phyloP scores from a whole-genome alignment of 2,888 invertebrate genomes.

The Erynnis tages region DNA sequence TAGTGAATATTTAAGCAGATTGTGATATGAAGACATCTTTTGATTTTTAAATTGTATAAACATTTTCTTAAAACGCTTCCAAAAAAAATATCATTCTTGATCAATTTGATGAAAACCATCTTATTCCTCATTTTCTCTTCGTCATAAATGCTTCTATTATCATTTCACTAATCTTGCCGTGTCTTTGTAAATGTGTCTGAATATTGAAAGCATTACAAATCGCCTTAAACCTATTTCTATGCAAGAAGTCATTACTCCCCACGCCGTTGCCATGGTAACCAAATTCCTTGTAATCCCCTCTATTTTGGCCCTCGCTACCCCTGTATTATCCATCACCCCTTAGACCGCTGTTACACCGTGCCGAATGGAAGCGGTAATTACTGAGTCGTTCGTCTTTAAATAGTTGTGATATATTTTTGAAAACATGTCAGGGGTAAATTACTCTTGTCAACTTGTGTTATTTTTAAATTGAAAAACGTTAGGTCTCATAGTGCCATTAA shows the following conservation, averaged over 20 bases:
- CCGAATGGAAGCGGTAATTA: slow-evolving; percentile 15
- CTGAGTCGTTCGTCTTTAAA: slow-evolving; percentile 6
- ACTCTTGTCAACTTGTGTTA: neutral
- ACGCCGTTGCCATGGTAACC: slow-evolving; percentile 58
- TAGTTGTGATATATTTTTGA: slow-evolving; percentile 1
- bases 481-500: no score
- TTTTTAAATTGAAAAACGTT: neutral
- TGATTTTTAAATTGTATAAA: no score
- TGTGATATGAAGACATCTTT: no score
- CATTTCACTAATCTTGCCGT: neutral
- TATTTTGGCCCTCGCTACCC: slow-evolving; percentile 62
- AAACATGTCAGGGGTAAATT: neutral
- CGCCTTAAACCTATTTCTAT: slow-evolving; percentile 46
- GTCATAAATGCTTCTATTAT: neutral
- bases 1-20: no score
- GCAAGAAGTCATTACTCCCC: slow-evolving; percentile 44
- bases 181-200: neutral
- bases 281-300: slow-evolving; percentile 69
- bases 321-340: slow-evolving; percentile 36
- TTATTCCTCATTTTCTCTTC: no score
- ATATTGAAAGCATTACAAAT: slow-evolving; percentile 1
- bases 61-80: no score
- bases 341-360: slow-evolving; percentile 53
- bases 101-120: no score
- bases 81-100: no score